Evolutionary conservation across 2,113 vertebrate species (phyloP).

Genomic region (Corynorhinus townsendii): DNA sequence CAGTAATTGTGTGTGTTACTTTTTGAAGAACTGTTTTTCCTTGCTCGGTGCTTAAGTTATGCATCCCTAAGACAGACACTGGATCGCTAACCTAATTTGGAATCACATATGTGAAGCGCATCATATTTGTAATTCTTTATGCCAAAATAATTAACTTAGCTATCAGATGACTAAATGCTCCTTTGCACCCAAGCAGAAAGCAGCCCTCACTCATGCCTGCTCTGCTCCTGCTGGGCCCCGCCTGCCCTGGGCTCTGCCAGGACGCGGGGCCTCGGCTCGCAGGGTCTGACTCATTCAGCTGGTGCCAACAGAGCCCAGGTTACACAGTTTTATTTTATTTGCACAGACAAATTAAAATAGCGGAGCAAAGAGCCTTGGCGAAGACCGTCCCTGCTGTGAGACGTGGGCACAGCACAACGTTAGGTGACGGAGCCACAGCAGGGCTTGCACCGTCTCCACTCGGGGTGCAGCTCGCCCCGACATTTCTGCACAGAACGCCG

Average conservation of each 20-base stretch:
- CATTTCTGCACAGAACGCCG: background rate
- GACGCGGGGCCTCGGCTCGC: background rate
- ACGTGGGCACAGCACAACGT: too few species aligned
- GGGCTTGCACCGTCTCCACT: background rate
- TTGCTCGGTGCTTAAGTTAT: background rate
- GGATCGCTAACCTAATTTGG: conserved; percentile 1
- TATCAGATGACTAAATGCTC: conserved; percentile 17
- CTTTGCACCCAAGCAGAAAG: conserved; percentile 49
- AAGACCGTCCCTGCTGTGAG: background rate
- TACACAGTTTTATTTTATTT: background rate
- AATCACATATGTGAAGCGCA: conserved; percentile 18
- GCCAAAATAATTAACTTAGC: conserved; percentile 35
- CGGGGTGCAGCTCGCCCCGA: fast-evolving
- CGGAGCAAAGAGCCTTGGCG: fast-evolving
- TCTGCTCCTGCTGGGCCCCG: too few species aligned
- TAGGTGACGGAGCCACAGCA: fast-evolving
- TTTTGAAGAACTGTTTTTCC: background rate
- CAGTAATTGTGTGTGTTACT: background rate
- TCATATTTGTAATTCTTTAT: conserved; percentile 29
- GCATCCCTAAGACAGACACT: background rate
- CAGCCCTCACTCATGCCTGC: conserved; percentile 9
- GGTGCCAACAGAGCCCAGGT: background rate
- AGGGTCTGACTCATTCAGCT: background rate
- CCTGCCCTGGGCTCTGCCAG: background rate
- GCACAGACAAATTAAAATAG: background rate